phyloP scores from a whole-genome alignment of 1,140 invertebrate species.

The Polyergus mexicanus region DNA sequence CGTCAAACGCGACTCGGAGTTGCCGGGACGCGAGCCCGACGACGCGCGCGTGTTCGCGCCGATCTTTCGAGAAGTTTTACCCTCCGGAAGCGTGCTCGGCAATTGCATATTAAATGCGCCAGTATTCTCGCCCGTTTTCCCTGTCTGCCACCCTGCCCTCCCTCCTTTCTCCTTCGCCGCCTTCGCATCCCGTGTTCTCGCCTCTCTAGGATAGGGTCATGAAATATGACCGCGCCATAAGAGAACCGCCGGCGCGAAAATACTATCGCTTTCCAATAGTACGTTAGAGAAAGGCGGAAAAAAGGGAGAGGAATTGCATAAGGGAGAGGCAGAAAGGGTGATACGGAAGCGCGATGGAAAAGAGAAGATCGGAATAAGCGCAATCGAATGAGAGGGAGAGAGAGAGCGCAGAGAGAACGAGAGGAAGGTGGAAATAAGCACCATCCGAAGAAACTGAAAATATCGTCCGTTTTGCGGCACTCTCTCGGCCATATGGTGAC shows the following conservation, averaged over 20 bases:
- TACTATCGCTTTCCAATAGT: conserved; percentile 81
- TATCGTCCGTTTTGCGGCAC: conserved; percentile 77
- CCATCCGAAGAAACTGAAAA: conserved; percentile 74
- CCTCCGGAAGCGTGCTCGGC: conserved; percentile 42
- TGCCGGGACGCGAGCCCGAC: background rate
- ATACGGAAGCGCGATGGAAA: conserved; percentile 9
- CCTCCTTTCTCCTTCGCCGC: too few relatives aligned
- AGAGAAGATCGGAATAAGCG: conserved; percentile 40
- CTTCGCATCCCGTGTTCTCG: conserved; percentile 43
- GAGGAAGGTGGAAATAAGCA: conserved; percentile 66
- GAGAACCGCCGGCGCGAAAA: conserved; percentile 78
- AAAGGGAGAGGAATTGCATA: background rate
- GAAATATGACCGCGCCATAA: conserved; percentile 77
- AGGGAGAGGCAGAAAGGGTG: conserved; percentile 17
- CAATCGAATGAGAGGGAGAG: background rate
- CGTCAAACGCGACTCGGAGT: conserved; percentile 11
- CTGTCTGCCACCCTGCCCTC: conserved; percentile 18
- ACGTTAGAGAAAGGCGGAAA: conserved; percentile 60
- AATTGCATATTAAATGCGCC: conserved; percentile 75
- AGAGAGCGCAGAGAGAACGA: conserved; percentile 24
- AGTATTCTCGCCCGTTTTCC: conserved; percentile 65
- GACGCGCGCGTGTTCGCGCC: conserved; percentile 25
- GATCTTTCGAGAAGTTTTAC: conserved; percentile 44
- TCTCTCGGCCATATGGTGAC: conserved; percentile 78
- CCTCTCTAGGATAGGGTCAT: conserved; percentile 61